Evolutionary conservation across 2,888 invertebrate species (phyloP), one percentile per base, ranked within the genome.

Genomic region (Colostygia pectinataria): DNA sequence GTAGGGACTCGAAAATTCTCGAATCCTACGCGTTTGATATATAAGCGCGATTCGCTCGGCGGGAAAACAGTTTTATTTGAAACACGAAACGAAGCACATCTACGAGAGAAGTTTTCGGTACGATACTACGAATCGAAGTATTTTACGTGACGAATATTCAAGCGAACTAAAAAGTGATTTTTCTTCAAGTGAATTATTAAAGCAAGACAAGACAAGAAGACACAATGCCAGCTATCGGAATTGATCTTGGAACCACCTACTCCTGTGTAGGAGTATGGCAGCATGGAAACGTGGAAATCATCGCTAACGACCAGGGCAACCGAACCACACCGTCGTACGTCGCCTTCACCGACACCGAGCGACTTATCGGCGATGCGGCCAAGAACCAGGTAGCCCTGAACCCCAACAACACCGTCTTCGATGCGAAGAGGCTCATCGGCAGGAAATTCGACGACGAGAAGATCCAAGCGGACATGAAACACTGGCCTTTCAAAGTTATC

Each of bases 351-450:
- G 93, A 94, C 73, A 92, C 91, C 7, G 93, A 94, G 77, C 88
- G 94, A 32, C 90, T 94, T 34, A 92, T 94, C 69, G 94, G 94
- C 41, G 94, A 94, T 74, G 93, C 93, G 7, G 94, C 94, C 41
- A 94, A 94, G 77, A 94, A 93, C 82, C 92, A 93, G 81, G 93
- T 93, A 37, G 93, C 93, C 33, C 91, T 93, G 88, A 95, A 95
- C 80, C 95, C 95, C 32, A 90, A 71, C 72, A 95, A 95, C 88
- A 94, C 95, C 0, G 93, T 94, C 24, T 94, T 93, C 78, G 93
- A 94, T 73, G 93, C 95, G 12, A 96, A 96, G 68, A 92, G 97
- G 59, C 89, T 97, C 53, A 96, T 97, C 72, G 97, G 96, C 83
- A 90, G 95, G 47, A 92, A 92, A 56, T 94, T 91, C 79, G 93